Evolutionary conservation across 2,797 vertebrate genomes (phyloP), one percentile per base, ranked within the genome.

Genomic region (Sebastes nivosus): DNA sequence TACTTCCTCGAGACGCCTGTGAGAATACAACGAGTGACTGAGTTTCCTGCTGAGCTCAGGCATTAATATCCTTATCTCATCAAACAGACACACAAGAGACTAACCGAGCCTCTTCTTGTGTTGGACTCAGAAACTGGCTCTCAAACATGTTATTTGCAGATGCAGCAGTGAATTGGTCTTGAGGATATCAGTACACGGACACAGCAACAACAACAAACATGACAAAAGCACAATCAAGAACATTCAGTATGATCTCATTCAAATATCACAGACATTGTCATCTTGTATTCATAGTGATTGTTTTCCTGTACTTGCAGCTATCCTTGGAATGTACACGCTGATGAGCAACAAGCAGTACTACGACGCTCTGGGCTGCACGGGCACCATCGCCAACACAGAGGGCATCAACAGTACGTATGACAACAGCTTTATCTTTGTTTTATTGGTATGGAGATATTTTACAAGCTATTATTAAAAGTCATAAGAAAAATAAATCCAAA

Each of bases 261-360:
- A 72, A 6, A 61, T 38, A 14, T 27, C 32, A n/a, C 27, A 34
- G 42, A 59, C 65, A 50, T 73, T 46, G 73, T 30, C 20, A 50
- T 75, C 30, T 65, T 32, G 18, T n/a, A 2, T 36, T 58, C 32
- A 64, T 20, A 4, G 8, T 55, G 42, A 59, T n/a, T 67, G 59
- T 79, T 61, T 68, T 46, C 75, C n/a, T 89, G 42, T 89, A 32
- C 72, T 83, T 50, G 11, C 96, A 99, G 98, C 98, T 9, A 99
- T 99, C 90, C 95, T 99, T 81, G 98, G 98, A 65, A 99, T 99
- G 98, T 99, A 99, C 95, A 99, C 97, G 0, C 94, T 99, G 89
- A 99, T 99, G 98, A 99, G 98, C 92, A 99, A 99, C 96, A 99
- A 99, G 93, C 98, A 99, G 80, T 99, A 99, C 93, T 99, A 99